Evolutionary conservation across 2,888 invertebrate genomes (phyloP).

Genomic region (Saturnia japonica): DNA sequence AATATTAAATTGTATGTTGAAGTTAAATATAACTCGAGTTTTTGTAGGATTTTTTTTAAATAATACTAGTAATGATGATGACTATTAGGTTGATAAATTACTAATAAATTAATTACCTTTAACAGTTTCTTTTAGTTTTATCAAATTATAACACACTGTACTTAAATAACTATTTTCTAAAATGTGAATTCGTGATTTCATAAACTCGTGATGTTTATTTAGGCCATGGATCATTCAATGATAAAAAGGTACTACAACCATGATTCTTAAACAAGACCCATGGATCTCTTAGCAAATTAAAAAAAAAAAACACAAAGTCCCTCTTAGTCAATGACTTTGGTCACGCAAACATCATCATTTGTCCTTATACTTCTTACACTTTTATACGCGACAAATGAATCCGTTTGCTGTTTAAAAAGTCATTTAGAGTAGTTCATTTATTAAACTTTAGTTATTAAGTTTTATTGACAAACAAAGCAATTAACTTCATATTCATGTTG

Average conservation of each 20-base stretch:
- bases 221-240: slow-evolving; percentile 31
- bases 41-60: not conserved
- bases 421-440: not conserved
- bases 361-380: slow-evolving; percentile 8
- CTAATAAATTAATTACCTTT: not conserved
- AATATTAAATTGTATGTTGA: not conserved
- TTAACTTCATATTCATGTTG: no score
- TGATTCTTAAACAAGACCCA: slow-evolving; percentile 29
- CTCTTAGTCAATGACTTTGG: slow-evolving; percentile 28
- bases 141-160: not conserved
- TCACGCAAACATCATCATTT: slow-evolving; percentile 30
- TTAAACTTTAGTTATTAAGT: not conserved
- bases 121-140: not conserved
- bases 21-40: not conserved
- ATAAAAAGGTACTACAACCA: slow-evolving; percentile 28
- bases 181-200: not conserved
- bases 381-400: slow-evolving; percentile 6
- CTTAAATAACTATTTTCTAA: not conserved
- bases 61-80: not conserved
- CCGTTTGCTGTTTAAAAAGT: not conserved
- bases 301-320: slow-evolving; percentile 26
- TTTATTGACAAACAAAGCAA: not conserved
- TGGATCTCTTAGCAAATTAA: slow-evolving; percentile 22
- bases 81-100: not conserved
- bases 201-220: slow-evolving; percentile 19